These are phyloP conservation scores for Dendrocincla fuliginosa DNA, from an alignment of 2,797 vertebrate species.

Conservation along the genomic window DNA sequence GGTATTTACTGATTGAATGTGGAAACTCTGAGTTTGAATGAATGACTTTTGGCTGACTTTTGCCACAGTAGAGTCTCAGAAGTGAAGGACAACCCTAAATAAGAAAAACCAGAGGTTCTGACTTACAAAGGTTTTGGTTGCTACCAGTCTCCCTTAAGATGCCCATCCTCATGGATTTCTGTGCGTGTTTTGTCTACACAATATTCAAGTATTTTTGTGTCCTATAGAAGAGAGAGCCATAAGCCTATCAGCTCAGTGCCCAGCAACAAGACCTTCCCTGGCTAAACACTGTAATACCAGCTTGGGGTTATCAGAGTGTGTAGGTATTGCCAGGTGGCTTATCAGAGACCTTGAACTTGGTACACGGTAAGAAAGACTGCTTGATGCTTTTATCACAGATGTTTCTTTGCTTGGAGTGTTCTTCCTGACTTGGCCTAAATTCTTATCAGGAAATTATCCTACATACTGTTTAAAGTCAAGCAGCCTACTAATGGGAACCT, in stretches of 20 bases:
- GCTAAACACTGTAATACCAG: constrained; percentile 62
- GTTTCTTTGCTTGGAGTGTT: constrained; percentile 42
- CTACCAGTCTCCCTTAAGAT: background rate
- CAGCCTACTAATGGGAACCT: background rate
- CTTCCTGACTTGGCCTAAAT: constrained; percentile 34
- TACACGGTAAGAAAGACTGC: constrained; percentile 46
- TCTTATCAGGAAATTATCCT: constrained; percentile 8
- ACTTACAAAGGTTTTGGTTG: background rate
- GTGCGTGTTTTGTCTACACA: background rate
- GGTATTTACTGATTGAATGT: background rate
- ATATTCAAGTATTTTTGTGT: background rate
- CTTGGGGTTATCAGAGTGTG: constrained; percentile 60
- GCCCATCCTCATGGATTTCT: background rate
- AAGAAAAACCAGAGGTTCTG: background rate
- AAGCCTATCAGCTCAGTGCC: constrained; percentile 12
- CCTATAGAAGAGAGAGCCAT: background rate
- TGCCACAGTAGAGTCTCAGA: background rate
- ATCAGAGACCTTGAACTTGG: constrained; percentile 66
- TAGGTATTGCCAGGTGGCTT: constrained; percentile 59
- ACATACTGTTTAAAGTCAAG: background rate
- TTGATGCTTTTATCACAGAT: constrained; percentile 66
- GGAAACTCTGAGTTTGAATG: background rate
- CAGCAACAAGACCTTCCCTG: constrained; percentile 54
- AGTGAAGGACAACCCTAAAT: background rate
- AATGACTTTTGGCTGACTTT: background rate